Conservation (phyloP, 2,797 vertebrate genomes). For the Tragelaphus eurycerus region DNA sequence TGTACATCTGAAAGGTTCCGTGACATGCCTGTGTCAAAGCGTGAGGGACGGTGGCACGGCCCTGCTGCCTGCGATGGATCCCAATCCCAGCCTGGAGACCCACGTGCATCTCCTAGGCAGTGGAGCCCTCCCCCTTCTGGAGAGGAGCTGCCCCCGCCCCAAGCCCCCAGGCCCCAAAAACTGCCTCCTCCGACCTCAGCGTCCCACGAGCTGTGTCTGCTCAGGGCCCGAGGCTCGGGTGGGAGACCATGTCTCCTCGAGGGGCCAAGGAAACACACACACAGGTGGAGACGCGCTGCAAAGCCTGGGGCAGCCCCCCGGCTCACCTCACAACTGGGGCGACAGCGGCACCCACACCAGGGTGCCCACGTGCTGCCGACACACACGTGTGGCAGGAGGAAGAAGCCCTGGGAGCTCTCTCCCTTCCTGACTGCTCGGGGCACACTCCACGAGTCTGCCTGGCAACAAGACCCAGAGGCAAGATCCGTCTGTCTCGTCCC, state of each 20-base stretch:
- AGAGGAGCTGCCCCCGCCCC: background rate
- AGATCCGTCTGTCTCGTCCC: background rate
- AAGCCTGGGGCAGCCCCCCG: rapidly evolving
- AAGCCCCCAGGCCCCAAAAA: rapidly evolving
- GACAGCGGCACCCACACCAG: rapidly evolving
- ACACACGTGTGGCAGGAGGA: rapidly evolving
- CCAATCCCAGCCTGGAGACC: background rate
- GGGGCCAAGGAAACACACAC: rapidly evolving
- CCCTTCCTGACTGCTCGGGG: background rate
- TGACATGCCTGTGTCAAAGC: background rate
- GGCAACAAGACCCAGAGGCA: background rate
- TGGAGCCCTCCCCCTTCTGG: background rate
- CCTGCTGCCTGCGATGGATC: background rate
- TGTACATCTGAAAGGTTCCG: background rate
- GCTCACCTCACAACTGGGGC: rapidly evolving
- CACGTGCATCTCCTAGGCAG: rapidly evolving
- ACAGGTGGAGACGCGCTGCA: rapidly evolving
- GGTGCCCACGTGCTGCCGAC: rapidly evolving
- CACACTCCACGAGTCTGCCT: background rate
- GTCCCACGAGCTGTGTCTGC: rapidly evolving
- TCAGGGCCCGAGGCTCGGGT: rapidly evolving
- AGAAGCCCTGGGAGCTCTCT: rapidly evolving
- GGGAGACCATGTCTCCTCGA: rapidly evolving
- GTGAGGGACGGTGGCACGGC: background rate
- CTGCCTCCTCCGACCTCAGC: background rate